A percentile compares a stretch with the other conserved stretches of the same genome.
Evolutionary conservation across 2,888 invertebrate genomes (phyloP).

Genomic region (Heliconius sara): DNA sequence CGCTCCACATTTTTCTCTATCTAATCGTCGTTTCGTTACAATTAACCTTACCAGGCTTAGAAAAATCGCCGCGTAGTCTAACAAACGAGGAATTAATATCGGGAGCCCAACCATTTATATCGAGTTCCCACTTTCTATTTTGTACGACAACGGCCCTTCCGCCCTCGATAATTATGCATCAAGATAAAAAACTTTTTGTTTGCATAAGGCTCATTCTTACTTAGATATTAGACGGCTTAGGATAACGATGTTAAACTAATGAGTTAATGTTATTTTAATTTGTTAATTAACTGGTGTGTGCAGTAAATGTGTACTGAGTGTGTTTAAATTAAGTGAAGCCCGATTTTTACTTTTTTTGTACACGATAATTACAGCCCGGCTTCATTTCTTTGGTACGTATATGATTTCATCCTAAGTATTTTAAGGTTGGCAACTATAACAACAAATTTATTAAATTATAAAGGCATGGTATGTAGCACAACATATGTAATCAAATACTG

Average conservation of each 20-base stretch:
- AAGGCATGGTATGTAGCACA: too few relatives aligned
- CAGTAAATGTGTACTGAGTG: background rate
- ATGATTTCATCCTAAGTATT: background rate
- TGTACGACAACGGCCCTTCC: slow-evolving; percentile 64
- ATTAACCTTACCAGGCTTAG: slow-evolving; percentile 66
- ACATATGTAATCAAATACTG: too few relatives aligned
- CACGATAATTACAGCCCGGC: background rate
- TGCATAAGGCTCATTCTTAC: slow-evolving; percentile 54
- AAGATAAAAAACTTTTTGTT: slow-evolving; percentile 66
- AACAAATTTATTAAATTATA: background rate
- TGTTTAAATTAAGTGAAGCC: slow-evolving; percentile 5
- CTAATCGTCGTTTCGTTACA: slow-evolving; percentile 63
- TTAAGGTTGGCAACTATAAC: background rate
- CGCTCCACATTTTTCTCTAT: slow-evolving; percentile 58
- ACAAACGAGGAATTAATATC: slow-evolving; percentile 80
- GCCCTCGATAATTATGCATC: slow-evolving; percentile 72
- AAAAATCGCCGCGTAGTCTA: slow-evolving; percentile 68
- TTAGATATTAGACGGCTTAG: slow-evolving; percentile 40
- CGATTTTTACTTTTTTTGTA: background rate
- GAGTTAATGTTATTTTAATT: slow-evolving; percentile 40
- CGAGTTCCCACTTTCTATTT: slow-evolving; percentile 71
- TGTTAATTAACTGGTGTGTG: slow-evolving; percentile 25
- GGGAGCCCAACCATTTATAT: slow-evolving; percentile 69
- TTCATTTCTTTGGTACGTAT: slow-evolving; percentile 1
- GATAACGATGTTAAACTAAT: slow-evolving; percentile 40